Conservation (phyloP, 1,140 invertebrate species). For the Chironomus striatipennis region DNA sequence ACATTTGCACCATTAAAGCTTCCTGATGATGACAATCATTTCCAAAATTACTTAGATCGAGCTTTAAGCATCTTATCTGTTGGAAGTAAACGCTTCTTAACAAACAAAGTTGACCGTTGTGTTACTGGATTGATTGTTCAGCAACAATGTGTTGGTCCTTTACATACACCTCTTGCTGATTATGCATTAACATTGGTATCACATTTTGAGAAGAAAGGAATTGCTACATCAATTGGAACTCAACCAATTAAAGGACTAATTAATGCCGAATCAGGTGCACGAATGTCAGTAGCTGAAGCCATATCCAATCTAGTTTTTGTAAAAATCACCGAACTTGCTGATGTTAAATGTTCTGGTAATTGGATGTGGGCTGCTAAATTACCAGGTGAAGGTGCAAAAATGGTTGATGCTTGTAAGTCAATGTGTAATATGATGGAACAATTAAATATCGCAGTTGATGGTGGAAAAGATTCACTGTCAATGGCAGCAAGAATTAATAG, state of each 20-base stretch:
- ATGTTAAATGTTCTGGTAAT: constrained; percentile 95
- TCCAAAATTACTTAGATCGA: constrained; percentile 57
- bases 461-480: constrained; percentile 95
- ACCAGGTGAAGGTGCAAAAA: constrained; percentile 75
- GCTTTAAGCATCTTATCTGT: constrained; percentile 86
- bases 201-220: constrained; percentile 61
- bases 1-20: constrained; percentile 44
- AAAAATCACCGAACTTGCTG: constrained; percentile 69
- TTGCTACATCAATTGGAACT: constrained; percentile 91
- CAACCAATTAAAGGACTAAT: constrained; percentile 92
- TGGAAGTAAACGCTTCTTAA: constrained; percentile 90
- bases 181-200: constrained; percentile 87
- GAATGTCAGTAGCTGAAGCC: constrained; percentile 90
- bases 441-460: constrained; percentile 88
- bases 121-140: constrained; percentile 94
- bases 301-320: constrained; percentile 94
- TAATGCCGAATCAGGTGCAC: constrained; percentile 69
- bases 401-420: constrained; percentile 79
- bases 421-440: constrained; percentile 81
- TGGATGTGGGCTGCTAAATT: constrained; percentile 99
- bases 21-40: constrained; percentile 46
- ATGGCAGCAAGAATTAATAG: constrained; percentile 84
- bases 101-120: constrained; percentile 91
- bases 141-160: constrained; percentile 94
- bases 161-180: constrained; percentile 92